Percentiles rank a stretch among this genome's conserved stretches.
phyloP scores from a whole-genome alignment of 1,140 invertebrate genomes.

The Gonatopus flavifemur region DNA sequence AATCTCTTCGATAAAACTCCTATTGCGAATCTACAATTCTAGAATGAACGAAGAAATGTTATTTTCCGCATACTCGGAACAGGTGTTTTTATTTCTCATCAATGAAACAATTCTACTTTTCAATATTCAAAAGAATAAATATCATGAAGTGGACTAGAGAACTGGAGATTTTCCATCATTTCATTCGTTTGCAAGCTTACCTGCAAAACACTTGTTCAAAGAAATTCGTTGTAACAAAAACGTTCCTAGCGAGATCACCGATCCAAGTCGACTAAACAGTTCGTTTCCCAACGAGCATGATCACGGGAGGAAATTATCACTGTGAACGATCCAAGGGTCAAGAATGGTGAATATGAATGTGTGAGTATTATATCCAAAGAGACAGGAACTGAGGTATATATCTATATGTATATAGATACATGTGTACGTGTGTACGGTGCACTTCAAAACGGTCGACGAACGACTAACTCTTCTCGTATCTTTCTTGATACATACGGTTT shows the following conservation, averaged over 20 bases:
- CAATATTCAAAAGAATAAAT: too few relatives aligned
- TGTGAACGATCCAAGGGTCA: conserved; percentile 26
- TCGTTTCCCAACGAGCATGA: conserved; percentile 16
- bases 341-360: conserved; percentile 15
- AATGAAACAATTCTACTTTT: too few relatives aligned
- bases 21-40: too few relatives aligned
- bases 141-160: too few relatives aligned
- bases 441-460: conserved; percentile 16
- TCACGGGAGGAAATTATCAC: conserved; percentile 29
- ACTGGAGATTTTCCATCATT: too few relatives aligned
- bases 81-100: too few relatives aligned
- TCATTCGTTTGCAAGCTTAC: too few relatives aligned
- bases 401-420: not conserved
- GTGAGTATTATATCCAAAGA: not conserved
- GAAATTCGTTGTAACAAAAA: too few relatives aligned
- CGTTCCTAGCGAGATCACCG: conserved; percentile 14
- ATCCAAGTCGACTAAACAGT: conserved; percentile 20
- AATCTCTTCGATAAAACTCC: too few relatives aligned
- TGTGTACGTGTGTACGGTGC: not conserved
- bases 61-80: too few relatives aligned
- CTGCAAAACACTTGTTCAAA: too few relatives aligned
- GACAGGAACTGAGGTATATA: not conserved
- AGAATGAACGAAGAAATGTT: too few relatives aligned
- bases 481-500: not conserved
- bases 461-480: conserved; percentile 25